phyloP scores from a whole-genome alignment of 2,888 invertebrate species.

The Megalurothrips usitatus region DNA sequence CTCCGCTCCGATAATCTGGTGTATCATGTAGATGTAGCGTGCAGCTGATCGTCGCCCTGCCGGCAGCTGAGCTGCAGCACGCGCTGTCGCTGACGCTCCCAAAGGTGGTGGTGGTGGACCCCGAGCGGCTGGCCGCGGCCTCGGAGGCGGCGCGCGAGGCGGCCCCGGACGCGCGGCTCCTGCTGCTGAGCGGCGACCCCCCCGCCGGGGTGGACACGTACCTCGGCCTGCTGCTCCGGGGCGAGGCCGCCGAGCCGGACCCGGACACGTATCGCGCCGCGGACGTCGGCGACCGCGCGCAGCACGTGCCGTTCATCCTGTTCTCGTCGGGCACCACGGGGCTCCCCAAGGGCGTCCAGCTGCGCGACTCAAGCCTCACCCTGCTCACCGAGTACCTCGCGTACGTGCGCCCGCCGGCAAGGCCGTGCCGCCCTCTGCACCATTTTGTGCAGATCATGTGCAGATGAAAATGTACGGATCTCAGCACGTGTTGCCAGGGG shows the following conservation, averaged over 20 bases:
- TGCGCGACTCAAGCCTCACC: not conserved
- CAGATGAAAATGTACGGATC: no score
- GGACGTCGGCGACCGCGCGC: not conserved
- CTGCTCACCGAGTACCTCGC: not conserved
- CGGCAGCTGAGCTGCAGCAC: not conserved
- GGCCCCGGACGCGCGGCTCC: not conserved
- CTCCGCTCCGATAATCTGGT: no score
- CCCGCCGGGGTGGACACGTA: not conserved
- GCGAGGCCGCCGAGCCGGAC: constrained; percentile 15
- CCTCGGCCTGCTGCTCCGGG: not conserved
- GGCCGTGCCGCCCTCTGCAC: no score
- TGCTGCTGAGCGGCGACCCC: constrained; percentile 3
- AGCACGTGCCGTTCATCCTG: not conserved
- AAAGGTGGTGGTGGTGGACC: not conserved
- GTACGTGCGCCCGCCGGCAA: not conserved
- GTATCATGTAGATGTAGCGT: no score
- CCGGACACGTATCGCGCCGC: constrained; percentile 1
- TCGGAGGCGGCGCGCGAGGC: no score
- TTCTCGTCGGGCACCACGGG: constrained; percentile 9
- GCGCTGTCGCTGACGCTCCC: not conserved
- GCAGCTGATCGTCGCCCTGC: no score
- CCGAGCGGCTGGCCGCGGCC: not conserved
- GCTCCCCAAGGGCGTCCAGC: not conserved
- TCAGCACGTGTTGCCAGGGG: no score
- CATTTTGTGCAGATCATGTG: no score